phyloP scores from a whole-genome alignment of 1,140 invertebrate species.

The Drosophila nigromelanica region DNA sequence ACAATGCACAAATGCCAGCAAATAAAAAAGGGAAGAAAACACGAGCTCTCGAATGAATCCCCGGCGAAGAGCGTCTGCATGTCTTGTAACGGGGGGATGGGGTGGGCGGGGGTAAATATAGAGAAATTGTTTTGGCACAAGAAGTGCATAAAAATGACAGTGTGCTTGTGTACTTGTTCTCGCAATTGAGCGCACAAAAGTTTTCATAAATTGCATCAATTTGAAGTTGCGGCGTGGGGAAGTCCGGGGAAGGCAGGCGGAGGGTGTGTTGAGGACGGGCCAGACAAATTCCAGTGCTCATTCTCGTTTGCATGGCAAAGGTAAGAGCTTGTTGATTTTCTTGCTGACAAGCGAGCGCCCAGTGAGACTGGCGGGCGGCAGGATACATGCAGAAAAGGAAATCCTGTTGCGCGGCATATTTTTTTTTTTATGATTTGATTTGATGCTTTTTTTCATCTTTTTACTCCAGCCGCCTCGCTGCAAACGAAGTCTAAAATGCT shows the following conservation, averaged over 20 bases:
- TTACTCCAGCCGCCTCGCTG: conserved; percentile 13
- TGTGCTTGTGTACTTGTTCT: conserved; percentile 62
- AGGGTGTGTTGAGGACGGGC: background rate
- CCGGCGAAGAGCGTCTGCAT: conserved; percentile 18
- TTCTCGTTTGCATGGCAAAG: conserved; percentile 54
- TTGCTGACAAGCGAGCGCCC: conserved; percentile 23
- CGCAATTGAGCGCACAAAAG: conserved; percentile 80
- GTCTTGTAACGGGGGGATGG: too few relatives aligned
- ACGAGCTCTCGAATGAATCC: conserved; percentile 30
- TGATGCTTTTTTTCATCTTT: conserved; percentile 50
- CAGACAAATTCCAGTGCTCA: conserved; percentile 9
- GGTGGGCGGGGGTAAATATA: background rate
- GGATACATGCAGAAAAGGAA: conserved; percentile 51
- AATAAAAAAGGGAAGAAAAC: conserved; percentile 27
- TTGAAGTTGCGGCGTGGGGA: conserved; percentile 54
- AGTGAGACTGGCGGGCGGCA: background rate
- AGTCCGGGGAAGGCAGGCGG: background rate
- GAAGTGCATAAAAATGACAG: conserved; percentile 78
- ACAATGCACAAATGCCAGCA: conserved; percentile 56
- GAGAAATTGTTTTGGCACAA: conserved; percentile 75
- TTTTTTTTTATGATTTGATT: conserved; percentile 81
- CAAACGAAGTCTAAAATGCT: conserved; percentile 79
- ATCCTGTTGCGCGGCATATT: conserved; percentile 77
- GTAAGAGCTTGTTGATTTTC: conserved; percentile 62
- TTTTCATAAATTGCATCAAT: conserved; percentile 82